Percentiles rank a stretch among this genome's conserved stretches.
phyloP scores from a whole-genome alignment of 2,797 vertebrate genomes.

The Nannoperca obscura region DNA sequence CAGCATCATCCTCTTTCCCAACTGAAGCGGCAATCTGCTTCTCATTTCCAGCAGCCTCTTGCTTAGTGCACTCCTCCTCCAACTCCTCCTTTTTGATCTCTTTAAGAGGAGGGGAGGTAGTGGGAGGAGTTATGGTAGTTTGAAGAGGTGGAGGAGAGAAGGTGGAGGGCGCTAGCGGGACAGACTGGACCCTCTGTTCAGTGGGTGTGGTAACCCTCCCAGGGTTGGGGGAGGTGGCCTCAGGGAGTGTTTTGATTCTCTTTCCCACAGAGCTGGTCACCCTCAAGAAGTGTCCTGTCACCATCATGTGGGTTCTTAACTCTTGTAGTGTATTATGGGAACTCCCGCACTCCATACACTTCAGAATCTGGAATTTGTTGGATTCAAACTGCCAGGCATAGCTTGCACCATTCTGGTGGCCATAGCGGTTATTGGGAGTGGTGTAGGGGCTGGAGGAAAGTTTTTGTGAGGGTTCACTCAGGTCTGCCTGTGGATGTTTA shows the following conservation, averaged over 20 bases:
- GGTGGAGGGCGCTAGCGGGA: constrained; percentile 91
- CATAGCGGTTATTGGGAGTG: constrained; percentile 89
- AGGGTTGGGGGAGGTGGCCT: constrained; percentile 84
- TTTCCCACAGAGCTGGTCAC: constrained; percentile 93
- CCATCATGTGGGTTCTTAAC: constrained; percentile 97
- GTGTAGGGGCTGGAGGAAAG: constrained; percentile 89
- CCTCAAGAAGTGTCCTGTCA: constrained; percentile 97
- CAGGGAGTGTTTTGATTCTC: constrained; percentile 91
- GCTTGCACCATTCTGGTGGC: constrained; percentile 93
- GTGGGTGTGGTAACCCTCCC: constrained; percentile 74
- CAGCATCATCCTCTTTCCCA: constrained; percentile 76
- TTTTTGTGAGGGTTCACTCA: constrained; percentile 88
- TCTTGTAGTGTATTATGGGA: constrained; percentile 96
- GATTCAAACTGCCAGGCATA: constrained; percentile 96
- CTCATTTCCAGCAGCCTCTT: constrained; percentile 83
- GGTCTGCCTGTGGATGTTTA: constrained; percentile 78
- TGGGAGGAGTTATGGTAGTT: constrained; percentile 71
- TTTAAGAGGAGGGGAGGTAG: constrained; percentile 85
- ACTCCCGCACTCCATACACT: constrained; percentile 97
- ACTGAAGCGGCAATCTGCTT: constrained; percentile 74
- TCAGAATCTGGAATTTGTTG: constrained; percentile 95
- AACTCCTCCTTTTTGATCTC: constrained; percentile 94
- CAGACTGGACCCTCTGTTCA: constrained; percentile 93
- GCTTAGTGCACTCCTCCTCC: constrained; percentile 85
- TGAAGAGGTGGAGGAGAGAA: constrained; percentile 88